Evolutionary conservation across 2,888 invertebrate genomes (phyloP), one percentile per base, ranked within the genome.

Genomic region (Frankliniella intonsa): DNA sequence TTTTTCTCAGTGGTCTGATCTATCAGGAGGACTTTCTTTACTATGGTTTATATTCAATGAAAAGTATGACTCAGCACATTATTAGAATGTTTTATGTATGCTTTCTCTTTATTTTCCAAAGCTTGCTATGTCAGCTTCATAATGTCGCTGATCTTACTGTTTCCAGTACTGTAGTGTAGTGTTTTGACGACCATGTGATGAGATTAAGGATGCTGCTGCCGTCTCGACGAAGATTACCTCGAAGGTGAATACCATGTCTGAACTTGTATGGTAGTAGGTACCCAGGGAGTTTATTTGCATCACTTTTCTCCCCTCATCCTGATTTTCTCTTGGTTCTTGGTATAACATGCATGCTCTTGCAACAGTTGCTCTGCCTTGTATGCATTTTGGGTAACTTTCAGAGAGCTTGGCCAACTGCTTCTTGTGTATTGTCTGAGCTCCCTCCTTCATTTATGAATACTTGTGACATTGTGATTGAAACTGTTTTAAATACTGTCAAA

Each of bases 161-260:
- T 76, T 76, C 25, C 69, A 76, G 69, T 25, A 76, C 69, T 1
- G 69, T 76, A 76, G 69, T 76, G 69, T 76, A 76, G 69, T 76
- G 69, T 76, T n/a, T 38, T 76, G 69, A 76, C 12, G 25, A 76
- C 22, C 11, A 76, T 76, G 69, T 76, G 69, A 76, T 76, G 69
- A 22, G 25, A 19, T 19, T 62, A 25, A 76, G 69, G 69, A 76
- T 76, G 69, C 69, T 76, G 69, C 69, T 76, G 22, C 69, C 69
- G 9, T 22, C 22, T 76, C 22, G 69, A 10, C 22, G 69, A 76
- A 76, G 69, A 76, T 22, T 76, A 11, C 69, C 69, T 9, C 22
- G 69, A 22, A 76, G 69, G 69, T 76, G 69, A 76, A 76, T 76
- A 76, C 69, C 22, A 8, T 25, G 12, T 1, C 25, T 25, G 38